Percentiles rank a stretch among this genome's conserved stretches.
These are phyloP conservation scores for Conger conger DNA, from an alignment of 2,113 vertebrate species.

Conservation along the genomic window DNA sequence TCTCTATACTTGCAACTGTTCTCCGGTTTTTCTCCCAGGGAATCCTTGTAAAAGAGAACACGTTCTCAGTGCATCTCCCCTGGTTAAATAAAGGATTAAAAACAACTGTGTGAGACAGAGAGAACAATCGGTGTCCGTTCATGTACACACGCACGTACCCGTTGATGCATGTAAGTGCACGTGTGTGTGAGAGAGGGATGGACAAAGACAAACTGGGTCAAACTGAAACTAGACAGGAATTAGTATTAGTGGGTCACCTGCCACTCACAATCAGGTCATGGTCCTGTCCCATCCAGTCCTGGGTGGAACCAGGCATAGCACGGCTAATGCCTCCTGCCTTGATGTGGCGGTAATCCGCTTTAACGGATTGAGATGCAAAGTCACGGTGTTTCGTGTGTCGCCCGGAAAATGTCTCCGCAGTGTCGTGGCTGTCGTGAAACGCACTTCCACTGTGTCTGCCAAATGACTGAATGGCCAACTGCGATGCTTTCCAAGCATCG, in stretches of 20 bases:
- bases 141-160: not conserved
- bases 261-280: not conserved
- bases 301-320: too few species aligned
- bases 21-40: too few species aligned
- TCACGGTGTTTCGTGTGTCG: not conserved
- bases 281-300: not conserved
- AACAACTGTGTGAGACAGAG: too few species aligned
- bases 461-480: too few species aligned
- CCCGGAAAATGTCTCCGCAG: not conserved
- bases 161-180: not conserved
- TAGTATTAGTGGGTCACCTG: not conserved
- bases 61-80: too few species aligned
- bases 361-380: not conserved
- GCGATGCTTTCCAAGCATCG: too few species aligned
- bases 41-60: too few species aligned
- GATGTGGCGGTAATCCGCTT: not conserved
- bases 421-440: too few species aligned
- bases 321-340: not conserved
- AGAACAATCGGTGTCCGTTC: not conserved
- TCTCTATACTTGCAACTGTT: too few species aligned
- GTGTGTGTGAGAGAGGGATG: constrained; percentile 7
- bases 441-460: not conserved
- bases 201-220: not conserved
- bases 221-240: not conserved
- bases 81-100: too few species aligned